A percentile compares a stretch with the other conserved stretches of the same genome.
phyloP scores from a whole-genome alignment of 2,797 vertebrate species.

The Potorous gilbertii region DNA sequence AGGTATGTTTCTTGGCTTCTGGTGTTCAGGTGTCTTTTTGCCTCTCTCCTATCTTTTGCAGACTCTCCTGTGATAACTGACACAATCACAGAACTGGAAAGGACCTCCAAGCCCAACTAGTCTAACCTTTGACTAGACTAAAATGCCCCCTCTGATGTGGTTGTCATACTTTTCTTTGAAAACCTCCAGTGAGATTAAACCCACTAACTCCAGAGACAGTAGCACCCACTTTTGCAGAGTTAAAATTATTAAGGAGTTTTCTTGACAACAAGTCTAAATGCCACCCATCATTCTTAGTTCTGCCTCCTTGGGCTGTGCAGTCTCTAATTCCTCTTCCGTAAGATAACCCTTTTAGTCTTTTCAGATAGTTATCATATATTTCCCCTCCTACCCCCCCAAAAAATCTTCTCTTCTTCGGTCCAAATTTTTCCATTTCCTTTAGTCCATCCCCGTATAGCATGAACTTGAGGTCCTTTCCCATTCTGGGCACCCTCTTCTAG shows the following conservation, averaged over 20 bases:
- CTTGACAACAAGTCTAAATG: not conserved
- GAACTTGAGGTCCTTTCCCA: not conserved
- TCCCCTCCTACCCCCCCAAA: not conserved
- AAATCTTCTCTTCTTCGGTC: not conserved
- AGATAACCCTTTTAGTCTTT: not conserved
- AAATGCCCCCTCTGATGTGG: not conserved
- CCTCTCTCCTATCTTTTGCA: not conserved
- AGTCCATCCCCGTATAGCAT: not conserved
- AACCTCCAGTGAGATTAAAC: not conserved
- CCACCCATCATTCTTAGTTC: not conserved
- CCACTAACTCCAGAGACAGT: not conserved
- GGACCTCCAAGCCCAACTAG: not conserved
- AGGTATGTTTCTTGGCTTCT: not conserved
- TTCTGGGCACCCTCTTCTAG: not conserved
- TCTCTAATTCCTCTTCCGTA: not conserved
- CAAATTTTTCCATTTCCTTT: not conserved
- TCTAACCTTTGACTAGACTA: not conserved
- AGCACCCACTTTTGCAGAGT: not conserved
- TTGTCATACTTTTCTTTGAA: not conserved
- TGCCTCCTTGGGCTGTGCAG: not conserved
- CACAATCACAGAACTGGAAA: not conserved
- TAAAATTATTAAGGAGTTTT: not conserved
- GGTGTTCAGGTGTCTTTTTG: not conserved
- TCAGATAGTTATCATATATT: not conserved
- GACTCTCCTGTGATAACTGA: not conserved